Evolutionary conservation across 1,140 invertebrate species (phyloP), one percentile per base, ranked within the genome.

Genomic region (Euwallacea fornicatus): DNA sequence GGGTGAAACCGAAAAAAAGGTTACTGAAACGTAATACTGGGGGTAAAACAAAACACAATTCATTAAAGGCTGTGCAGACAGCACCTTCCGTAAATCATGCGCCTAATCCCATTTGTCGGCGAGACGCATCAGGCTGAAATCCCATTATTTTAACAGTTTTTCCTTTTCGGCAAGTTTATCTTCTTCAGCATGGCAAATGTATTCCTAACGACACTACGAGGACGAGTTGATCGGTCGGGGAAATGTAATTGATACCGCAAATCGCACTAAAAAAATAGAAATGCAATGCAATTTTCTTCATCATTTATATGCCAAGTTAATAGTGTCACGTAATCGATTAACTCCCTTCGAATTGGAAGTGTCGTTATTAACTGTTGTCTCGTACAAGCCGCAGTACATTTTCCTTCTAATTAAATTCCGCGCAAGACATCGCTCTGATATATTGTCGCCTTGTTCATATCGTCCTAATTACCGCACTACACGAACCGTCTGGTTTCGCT

Each of bases 141-240:
- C 61, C 44, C 42, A 63, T 63, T 63, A 63, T 63, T 63, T 63
- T 63, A 63, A 63, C 44, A 63, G 61, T 63, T 63, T 63, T 50
- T 47, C 47, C 21, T 47, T 33, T 58, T n/a, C 33, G 59, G 54
- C n/a, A 21, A 56, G 11, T 56, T 56, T 56, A 56, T 56, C 54
- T 56, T 56, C 54, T 56, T 56, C 54, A 21, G 16, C 54, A 15
- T 11, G 54, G 16, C 8, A 15, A 56, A 56, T 56, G 16, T 21
- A 56, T 56, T 56, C 16, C 16, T 56, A 56, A 56, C 54, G 54
- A 56, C 16, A 21, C n/a, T 11, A 13, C 46, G 46, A 50, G 46
- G 46, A 50, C 13, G 46, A 13, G 46, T 50, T 50, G 2, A 50
- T 50, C 46, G 46, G 46, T 50, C 21, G 21, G 21, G 21, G 46